phyloP scores from a whole-genome alignment of 2,888 invertebrate species.

The Eristalis tenax region DNA sequence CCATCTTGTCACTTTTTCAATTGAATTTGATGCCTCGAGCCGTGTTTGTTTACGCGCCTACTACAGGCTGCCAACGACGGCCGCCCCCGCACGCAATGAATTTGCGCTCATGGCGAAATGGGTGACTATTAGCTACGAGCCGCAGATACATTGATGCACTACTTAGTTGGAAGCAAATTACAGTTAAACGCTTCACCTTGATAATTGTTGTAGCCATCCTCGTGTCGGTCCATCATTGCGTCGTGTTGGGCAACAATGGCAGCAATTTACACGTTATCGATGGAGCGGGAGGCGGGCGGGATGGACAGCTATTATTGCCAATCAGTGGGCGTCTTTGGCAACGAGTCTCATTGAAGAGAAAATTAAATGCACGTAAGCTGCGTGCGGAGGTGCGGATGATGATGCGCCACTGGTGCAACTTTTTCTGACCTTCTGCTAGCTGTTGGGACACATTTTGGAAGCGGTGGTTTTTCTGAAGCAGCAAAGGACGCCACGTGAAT shows the following conservation, averaged over 20 bases:
- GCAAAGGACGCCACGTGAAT: no score
- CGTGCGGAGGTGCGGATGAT: background rate
- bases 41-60: slow-evolving; percentile 26
- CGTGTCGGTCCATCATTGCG: background rate
- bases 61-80: background rate
- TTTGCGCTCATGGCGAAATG: slow-evolving; percentile 27
- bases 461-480: no score
- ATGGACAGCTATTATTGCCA: background rate
- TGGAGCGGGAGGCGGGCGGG: background rate
- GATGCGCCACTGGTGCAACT: background rate
- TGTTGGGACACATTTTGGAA: background rate
- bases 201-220: slow-evolving; percentile 15
- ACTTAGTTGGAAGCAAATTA: slow-evolving; percentile 9
- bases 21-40: slow-evolving; percentile 6
- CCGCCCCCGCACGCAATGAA: slow-evolving; percentile 30
- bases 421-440: background rate
- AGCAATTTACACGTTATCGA: slow-evolving; percentile 13
- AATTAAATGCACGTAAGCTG: background rate
- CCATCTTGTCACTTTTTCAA: background rate
- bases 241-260: background rate
- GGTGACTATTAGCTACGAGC: background rate
- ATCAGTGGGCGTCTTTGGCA: background rate
- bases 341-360: background rate
- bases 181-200: slow-evolving; percentile 33
- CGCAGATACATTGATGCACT: slow-evolving; percentile 18